Conservation (phyloP, 2,888 invertebrate species). For the Therioaphis trifolii region DNA sequence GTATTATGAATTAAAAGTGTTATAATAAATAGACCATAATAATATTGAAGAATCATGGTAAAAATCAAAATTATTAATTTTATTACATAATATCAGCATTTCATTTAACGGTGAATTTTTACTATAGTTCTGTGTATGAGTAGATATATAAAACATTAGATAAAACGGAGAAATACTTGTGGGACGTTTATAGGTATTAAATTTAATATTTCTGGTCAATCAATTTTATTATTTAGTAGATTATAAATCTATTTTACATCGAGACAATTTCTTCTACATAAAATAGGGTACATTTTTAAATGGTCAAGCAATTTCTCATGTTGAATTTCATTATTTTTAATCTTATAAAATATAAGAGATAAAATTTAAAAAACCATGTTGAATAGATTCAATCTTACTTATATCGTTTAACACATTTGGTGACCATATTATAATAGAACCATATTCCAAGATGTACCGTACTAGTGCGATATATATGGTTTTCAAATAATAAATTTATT, state of each 20-base stretch:
- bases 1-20: too few relatives aligned
- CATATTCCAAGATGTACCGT: not conserved
- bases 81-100: too few relatives aligned
- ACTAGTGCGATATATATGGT: not conserved
- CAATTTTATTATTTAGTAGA: not conserved
- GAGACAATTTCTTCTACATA: too few relatives aligned
- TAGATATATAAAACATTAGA: too few relatives aligned
- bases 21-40: too few relatives aligned
- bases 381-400: not conserved
- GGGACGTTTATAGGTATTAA: conserved; percentile 5
- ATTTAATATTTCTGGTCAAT: not conserved
- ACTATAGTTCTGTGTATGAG: too few relatives aligned
- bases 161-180: too few relatives aligned
- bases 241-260: not conserved
- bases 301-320: not conserved
- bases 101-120: too few relatives aligned
- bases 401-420: not conserved
- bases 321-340: not conserved
- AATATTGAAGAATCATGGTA: too few relatives aligned
- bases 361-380: conserved; percentile 7
- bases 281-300: conserved; percentile 8
- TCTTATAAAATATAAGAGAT: too few relatives aligned
- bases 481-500: not conserved
- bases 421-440: not conserved
- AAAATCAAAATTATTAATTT: too few relatives aligned